Evolutionary conservation across 1,140 invertebrate genomes (phyloP), one percentile per base, ranked within the genome.

Genomic region (Euwallacea similis): DNA sequence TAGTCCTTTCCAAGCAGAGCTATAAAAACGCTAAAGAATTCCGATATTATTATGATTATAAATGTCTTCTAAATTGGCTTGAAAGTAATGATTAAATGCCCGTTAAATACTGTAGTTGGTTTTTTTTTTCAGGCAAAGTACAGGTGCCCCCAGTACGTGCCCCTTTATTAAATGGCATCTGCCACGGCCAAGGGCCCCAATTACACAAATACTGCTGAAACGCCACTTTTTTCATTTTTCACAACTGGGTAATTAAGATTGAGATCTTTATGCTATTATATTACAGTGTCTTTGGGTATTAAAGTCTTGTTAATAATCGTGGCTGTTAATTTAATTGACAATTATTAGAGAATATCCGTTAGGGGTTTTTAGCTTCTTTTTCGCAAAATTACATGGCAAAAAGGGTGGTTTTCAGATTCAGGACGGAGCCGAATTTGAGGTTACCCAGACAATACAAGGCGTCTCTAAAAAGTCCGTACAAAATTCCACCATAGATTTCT

Each of bases 101-200:
- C 8, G 54, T 21, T 56, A 13, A 56, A 21, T 56, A 15, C 16
- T 8, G 54, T 56, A 21, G 54, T 3, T 56, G 16, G 9, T 50
- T 50, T 50, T 50, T 56, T 56, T 56, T 21, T 56, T 56, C 13
- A 50, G 13, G 54, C 9, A 8, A 56, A 15, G 16, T 56, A 56
- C 54, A 56, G 54, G 54, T 56, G 54, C 16, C 54, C 16, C n/a
- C 16, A 21, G 54, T 56, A 21, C 11, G 11, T n/a, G 16, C 54
- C 54, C 54, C 54, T 15, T 56, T 56, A 56, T 56, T 56, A 56
- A 56, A 56, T 15, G 16, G 16, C 54, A 56, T 56, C 54, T 56
- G 54, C 54, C 16, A 15, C 54, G 16, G 16, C 54, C 11, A 13
- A 50, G 46, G 13, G 46, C 13, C 13, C 46, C 13, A 56, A 56